Evolutionary conservation across 2,888 invertebrate species (phyloP).

Genomic region (Dolichomitus sp.): DNA sequence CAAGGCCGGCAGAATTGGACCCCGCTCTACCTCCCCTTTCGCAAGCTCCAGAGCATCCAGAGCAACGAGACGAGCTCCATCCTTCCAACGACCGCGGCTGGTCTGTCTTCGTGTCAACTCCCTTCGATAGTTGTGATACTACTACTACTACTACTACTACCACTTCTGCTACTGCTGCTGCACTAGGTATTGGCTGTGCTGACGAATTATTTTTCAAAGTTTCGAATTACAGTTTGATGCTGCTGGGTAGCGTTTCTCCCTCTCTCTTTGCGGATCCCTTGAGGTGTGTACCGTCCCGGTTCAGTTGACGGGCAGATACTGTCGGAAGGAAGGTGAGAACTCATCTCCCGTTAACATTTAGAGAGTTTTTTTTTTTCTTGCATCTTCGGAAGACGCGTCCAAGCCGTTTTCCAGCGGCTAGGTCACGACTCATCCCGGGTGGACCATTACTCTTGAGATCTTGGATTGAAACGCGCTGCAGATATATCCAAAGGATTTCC

Average conservation of each 20-base stretch:
- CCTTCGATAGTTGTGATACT: conserved; percentile 23
- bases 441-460: conserved; percentile 48
- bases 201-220: conserved; percentile 82
- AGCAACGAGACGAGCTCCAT: conserved; percentile 56
- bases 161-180: not conserved
- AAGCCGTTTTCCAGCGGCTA: conserved; percentile 23
- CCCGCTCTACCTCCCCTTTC: conserved; percentile 29
- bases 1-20: conserved; percentile 70
- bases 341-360: conserved; percentile 62
- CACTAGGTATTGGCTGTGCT: conserved; percentile 68
- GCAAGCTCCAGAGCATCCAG: conserved; percentile 40
- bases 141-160: conserved; percentile 8
- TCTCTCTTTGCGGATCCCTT: conserved; percentile 29
- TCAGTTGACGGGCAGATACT: conserved; percentile 38
- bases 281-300: conserved; percentile 48
- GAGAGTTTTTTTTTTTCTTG: conserved; percentile 37
- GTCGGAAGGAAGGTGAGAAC: conserved; percentile 54
- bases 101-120: conserved; percentile 44
- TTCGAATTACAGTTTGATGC: conserved; percentile 73
- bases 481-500: conserved; percentile 27
- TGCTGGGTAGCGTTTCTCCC: conserved; percentile 40
- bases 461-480: conserved; percentile 54
- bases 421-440: conserved; percentile 53
- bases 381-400: not conserved
- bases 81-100: conserved; percentile 27